These are phyloP conservation scores for Rosalia funebris DNA, from an alignment of 2,888 invertebrate genomes.

Conservation along the genomic window DNA sequence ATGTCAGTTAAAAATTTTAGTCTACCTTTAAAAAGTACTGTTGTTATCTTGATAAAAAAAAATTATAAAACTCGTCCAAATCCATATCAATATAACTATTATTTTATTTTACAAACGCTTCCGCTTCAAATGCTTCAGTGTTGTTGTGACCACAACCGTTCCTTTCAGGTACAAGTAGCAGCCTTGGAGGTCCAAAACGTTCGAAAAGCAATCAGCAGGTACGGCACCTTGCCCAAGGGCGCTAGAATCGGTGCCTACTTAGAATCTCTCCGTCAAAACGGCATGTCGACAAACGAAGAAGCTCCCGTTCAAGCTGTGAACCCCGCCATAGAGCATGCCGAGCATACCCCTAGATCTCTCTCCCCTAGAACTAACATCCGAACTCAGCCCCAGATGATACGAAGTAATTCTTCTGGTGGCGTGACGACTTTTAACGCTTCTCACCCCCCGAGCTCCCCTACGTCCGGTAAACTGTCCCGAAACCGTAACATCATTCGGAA, in stretches of 20 bases:
- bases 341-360: conserved; percentile 67
- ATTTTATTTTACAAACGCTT: no score
- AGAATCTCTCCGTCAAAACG: conserved; percentile 89
- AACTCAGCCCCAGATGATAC: conserved; percentile 84
- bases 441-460: conserved; percentile 70
- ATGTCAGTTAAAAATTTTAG: no score
- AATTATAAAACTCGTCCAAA: no score
- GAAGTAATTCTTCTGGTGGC: conserved; percentile 88
- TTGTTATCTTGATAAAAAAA: no score
- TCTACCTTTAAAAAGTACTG: no score
- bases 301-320: conserved; percentile 45
- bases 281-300: conserved; percentile 65
- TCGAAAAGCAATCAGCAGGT: conserved; percentile 91
- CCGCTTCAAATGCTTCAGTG: no score
- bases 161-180: conserved; percentile 83
- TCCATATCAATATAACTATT: no score
- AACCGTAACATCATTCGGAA: conserved; percentile 63
- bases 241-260: conserved; percentile 96
- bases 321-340: conserved; percentile 57
- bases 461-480: conserved; percentile 70
- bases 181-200: conserved; percentile 96
- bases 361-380: conserved; percentile 75
- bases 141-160: no score
- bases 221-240: conserved; percentile 96
- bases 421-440: conserved; percentile 71